Conservation (phyloP, 1,140 invertebrate species). For the Bombus superbus region DNA sequence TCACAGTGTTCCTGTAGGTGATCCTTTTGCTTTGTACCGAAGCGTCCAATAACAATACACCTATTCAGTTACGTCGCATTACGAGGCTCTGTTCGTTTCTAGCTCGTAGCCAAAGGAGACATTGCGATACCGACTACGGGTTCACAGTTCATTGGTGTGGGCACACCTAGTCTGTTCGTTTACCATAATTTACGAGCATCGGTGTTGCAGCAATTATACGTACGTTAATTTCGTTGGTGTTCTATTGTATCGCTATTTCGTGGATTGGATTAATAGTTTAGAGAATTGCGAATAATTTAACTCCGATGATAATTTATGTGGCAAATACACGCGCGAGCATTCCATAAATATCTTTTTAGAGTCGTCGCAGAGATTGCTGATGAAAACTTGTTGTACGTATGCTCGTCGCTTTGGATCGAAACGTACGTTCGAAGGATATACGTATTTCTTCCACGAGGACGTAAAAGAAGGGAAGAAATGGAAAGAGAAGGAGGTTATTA, state of each 20-base stretch:
- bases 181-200: constrained; percentile 22
- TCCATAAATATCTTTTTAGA: neutral
- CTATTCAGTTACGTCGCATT: constrained; percentile 23
- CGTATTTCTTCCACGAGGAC: too few relatives aligned
- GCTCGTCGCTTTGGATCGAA: too few relatives aligned
- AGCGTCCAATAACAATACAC: constrained; percentile 71
- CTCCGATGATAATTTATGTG: neutral
- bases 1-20: constrained; percentile 48
- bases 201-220: constrained; percentile 35
- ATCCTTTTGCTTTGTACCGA: constrained; percentile 60
- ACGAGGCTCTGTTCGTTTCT: neutral
- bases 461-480: too few relatives aligned
- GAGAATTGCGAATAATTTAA: constrained; percentile 7
- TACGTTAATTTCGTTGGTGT: constrained; percentile 19
- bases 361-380: neutral
- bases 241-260: neutral
- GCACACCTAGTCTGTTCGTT: constrained; percentile 1
- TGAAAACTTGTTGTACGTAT: too few relatives aligned
- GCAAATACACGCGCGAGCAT: neutral
- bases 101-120: constrained; percentile 5
- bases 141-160: constrained; percentile 17
- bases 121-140: neutral
- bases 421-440: too few relatives aligned
- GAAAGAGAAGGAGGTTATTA: too few relatives aligned
- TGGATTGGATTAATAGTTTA: constrained; percentile 10